Evolutionary conservation across 2,888 invertebrate genomes (phyloP).

Genomic region (Leucania comma): DNA sequence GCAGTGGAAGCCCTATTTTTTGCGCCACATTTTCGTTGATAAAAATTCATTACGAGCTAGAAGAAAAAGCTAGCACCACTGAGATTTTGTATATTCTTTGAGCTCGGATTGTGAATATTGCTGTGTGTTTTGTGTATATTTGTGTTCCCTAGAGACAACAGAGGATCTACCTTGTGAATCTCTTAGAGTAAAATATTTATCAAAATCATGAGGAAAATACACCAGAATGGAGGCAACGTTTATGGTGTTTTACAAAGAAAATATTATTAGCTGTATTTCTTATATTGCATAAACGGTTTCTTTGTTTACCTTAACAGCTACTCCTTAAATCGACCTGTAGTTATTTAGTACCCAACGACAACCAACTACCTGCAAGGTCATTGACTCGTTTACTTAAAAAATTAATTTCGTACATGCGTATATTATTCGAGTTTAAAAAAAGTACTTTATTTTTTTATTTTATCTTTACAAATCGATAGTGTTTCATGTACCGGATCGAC

Average conservation of each 20-base stretch:
- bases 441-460: no score
- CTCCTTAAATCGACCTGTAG: no score
- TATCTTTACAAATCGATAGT: no score
- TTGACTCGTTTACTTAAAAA: no score
- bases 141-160: background rate
- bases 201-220: slow-evolving; percentile 8
- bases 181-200: slow-evolving; percentile 3
- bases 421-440: no score
- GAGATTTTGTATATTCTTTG: slow-evolving; percentile 45
- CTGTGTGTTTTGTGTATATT: slow-evolving; percentile 20
- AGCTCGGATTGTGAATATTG: slow-evolving; percentile 29
- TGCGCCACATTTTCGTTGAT: slow-evolving; percentile 33
- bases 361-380: no score
- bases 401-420: no score
- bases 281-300: no score
- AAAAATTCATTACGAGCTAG: slow-evolving; percentile 56
- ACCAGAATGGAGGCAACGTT: background rate
- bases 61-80: slow-evolving; percentile 26
- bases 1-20: slow-evolving; percentile 37
- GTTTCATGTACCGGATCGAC: no score
- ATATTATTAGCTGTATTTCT: background rate
- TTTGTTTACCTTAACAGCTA: background rate
- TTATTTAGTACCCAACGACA: no score
- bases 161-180: background rate
- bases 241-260: background rate